These are phyloP conservation scores for Mnemiopsis leidyi DNA, from an alignment of 37 sponge, comb jelly and placozoan species.

Conservation along the genomic window DNA sequence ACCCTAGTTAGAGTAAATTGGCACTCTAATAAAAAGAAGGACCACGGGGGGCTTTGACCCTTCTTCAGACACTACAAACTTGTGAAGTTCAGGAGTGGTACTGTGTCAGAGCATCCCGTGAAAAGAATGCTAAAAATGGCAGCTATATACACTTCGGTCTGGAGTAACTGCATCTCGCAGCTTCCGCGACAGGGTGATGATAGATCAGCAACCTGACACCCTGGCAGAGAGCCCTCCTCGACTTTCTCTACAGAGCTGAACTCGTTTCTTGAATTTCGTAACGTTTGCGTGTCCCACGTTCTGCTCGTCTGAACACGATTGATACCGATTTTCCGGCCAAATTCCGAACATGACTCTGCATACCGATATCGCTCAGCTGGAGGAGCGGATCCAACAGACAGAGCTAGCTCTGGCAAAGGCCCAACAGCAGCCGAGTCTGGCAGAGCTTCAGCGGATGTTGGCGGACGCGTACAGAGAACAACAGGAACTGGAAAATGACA, in stretches of 20 bases:
- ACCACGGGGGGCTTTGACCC: too few relatives aligned
- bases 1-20: too few relatives aligned
- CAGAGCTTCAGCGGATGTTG: neutral
- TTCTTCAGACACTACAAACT: too few relatives aligned
- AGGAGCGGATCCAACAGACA: neutral
- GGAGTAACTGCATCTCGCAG: neutral
- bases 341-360: neutral
- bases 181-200: neutral
- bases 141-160: neutral
- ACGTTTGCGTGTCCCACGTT: neutral
- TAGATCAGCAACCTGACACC: neutral
- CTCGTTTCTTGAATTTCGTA: neutral
- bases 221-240: too few relatives aligned
- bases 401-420: neutral
- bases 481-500: neutral
- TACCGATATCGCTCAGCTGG: neutral
- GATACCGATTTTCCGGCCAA: neutral
- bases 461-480: neutral
- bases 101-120: neutral
- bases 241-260: too few relatives aligned
- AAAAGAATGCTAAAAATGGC: neutral
- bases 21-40: too few relatives aligned
- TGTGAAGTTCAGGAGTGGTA: too few relatives aligned
- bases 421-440: neutral
- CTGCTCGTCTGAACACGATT: neutral